Percentiles rank a stretch among this genome's conserved stretches.
Conservation (phyloP, 2,113 vertebrate genomes). For the Tapirus terrestris region DNA sequence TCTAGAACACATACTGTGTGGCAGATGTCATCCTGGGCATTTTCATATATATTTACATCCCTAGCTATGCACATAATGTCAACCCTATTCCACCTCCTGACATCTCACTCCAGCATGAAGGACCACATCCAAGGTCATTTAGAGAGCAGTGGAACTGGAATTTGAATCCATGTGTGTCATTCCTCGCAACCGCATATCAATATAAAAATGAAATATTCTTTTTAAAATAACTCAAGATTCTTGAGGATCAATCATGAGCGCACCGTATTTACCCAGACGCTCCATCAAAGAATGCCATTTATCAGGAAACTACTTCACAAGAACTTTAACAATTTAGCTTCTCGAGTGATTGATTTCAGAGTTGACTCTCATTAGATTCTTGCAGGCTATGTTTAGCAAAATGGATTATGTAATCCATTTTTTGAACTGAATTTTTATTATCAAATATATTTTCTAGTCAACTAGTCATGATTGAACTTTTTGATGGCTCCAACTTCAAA, state of each 20-base stretch:
- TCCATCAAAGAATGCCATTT: slow-evolving; percentile 72
- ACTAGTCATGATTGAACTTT: slow-evolving; percentile 83
- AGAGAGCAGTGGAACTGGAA: background rate
- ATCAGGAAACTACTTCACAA: slow-evolving; percentile 69
- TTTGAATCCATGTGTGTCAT: slow-evolving; percentile 1
- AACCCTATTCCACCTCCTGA: background rate
- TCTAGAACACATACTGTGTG: background rate
- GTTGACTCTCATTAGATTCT: slow-evolving; percentile 81
- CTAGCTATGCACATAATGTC: background rate
- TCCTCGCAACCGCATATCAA: background rate
- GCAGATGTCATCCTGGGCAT: slow-evolving; percentile 27
- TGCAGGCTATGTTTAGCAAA: slow-evolving; percentile 82
- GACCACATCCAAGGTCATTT: slow-evolving; percentile 52
- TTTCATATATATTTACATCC: background rate
- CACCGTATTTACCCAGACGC: slow-evolving; percentile 62
- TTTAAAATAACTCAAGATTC: slow-evolving; percentile 74
- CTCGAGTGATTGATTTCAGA: slow-evolving; percentile 78
- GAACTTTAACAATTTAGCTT: slow-evolving; percentile 79
- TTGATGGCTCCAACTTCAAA: slow-evolving; percentile 83
- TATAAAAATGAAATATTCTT: slow-evolving; percentile 71
- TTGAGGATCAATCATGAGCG: slow-evolving; percentile 56
- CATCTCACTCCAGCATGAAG: background rate
- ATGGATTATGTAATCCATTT: slow-evolving; percentile 83
- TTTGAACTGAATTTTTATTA: slow-evolving; percentile 84
- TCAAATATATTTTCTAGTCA: slow-evolving; percentile 82